Conservation (phyloP, 2,113 vertebrate species). For the Peromyscus californicus region DNA sequence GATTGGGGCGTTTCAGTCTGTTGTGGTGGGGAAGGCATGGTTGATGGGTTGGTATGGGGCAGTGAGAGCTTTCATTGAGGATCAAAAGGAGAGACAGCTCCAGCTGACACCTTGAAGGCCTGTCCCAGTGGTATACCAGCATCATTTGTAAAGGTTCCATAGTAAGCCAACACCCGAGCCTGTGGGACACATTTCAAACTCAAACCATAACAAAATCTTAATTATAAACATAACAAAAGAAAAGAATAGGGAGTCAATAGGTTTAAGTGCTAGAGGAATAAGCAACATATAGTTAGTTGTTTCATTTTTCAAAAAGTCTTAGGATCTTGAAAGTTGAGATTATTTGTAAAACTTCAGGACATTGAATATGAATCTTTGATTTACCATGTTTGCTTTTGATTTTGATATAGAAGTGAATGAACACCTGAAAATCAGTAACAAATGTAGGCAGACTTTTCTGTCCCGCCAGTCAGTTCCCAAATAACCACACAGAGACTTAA, state of each 20-base stretch:
- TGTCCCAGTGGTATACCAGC: background rate
- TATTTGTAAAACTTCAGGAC: background rate
- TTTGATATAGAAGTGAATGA: no score
- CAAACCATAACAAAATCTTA: background rate
- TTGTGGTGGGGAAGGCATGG: background rate
- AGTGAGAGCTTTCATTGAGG: background rate
- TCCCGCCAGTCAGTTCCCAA: no score
- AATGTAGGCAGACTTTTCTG: no score
- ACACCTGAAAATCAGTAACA: no score
- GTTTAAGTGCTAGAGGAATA: background rate
- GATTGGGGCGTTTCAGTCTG: background rate
- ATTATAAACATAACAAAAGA: conserved; percentile 24
- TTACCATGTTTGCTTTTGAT: no score
- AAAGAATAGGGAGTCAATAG: background rate
- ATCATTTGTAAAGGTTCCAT: background rate
- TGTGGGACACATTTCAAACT: background rate
- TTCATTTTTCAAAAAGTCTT: conserved; percentile 46
- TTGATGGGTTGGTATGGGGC: background rate
- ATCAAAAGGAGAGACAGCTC: background rate
- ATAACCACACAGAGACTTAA: no score
- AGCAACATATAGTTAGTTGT: background rate
- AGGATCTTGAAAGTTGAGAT: background rate
- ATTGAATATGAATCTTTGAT: conserved; percentile 2
- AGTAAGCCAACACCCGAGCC: background rate
- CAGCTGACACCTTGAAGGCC: background rate